These are phyloP conservation scores for Drosophila suboccidentalis DNA, from an alignment of 2,888 invertebrate genomes.

Conservation along the genomic window DNA sequence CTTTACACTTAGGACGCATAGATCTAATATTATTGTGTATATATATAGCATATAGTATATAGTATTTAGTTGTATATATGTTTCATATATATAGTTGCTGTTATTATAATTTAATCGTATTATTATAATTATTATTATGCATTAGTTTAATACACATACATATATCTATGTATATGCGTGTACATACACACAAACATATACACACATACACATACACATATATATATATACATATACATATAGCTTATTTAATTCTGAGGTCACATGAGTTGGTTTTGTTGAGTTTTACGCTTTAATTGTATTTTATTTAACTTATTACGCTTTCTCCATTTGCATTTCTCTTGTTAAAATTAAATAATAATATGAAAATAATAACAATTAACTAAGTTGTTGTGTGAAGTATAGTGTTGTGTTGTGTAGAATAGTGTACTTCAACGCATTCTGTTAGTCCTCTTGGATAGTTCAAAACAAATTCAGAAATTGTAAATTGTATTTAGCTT, in stretches of 20 bases:
- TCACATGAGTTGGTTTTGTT: slow-evolving; percentile 87
- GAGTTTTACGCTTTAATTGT: slow-evolving; percentile 82
- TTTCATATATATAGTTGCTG: slow-evolving; percentile 69
- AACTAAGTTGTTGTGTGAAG: slow-evolving; percentile 69
- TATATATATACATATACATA: slow-evolving; percentile 69
- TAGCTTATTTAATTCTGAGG: slow-evolving; percentile 86
- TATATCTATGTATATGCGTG: slow-evolving; percentile 33
- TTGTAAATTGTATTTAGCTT: slow-evolving; percentile 73
- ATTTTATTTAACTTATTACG: slow-evolving; percentile 71
- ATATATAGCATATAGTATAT: slow-evolving; percentile 56
- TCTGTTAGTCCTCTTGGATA: slow-evolving; percentile 62
- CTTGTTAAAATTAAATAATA: slow-evolving; percentile 78
- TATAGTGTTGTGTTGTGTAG: slow-evolving; percentile 38
- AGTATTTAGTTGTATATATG: slow-evolving; percentile 68
- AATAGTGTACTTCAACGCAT: slow-evolving; percentile 33
- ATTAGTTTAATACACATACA: slow-evolving; percentile 50
- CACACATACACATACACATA: slow-evolving; percentile 47
- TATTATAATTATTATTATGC: slow-evolving; percentile 44
- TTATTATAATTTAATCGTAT: slow-evolving; percentile 51
- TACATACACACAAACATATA: slow-evolving; percentile 28
- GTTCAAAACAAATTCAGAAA: slow-evolving; percentile 63
- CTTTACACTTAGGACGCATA: slow-evolving; percentile 68
- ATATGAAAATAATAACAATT: slow-evolving; percentile 80
- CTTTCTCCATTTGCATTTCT: slow-evolving; percentile 64
- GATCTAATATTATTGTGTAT: slow-evolving; percentile 74